Evolutionary conservation across 1,140 invertebrate genomes (phyloP).

Genomic region (Saccostrea echinata): DNA sequence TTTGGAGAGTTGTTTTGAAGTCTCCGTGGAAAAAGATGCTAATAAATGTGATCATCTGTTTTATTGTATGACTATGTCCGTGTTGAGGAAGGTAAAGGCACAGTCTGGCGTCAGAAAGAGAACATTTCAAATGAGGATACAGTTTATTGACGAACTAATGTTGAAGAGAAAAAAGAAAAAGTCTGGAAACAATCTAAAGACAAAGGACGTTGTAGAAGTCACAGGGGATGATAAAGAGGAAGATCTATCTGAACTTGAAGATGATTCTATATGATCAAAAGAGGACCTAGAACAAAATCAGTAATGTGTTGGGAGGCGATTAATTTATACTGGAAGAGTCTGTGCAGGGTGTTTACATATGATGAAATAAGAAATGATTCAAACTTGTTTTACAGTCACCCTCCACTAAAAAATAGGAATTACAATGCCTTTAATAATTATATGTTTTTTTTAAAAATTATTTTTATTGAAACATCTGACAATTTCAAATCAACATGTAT

Average conservation of each 20-base stretch:
- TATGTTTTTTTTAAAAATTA: no score
- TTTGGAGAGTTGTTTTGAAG: neutral
- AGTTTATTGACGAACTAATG: neutral
- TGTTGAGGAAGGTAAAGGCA: neutral
- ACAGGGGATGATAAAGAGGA: neutral
- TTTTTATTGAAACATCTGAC: no score
- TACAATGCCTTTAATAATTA: no score
- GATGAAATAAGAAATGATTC: no score
- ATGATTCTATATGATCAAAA: no score
- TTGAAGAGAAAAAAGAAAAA: neutral
- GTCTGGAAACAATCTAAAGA: neutral
- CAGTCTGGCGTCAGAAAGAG: neutral
- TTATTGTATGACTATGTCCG: slow-evolving; percentile 10
- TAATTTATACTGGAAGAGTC: no score
- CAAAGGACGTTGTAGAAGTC: neutral
- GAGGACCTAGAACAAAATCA: no score
- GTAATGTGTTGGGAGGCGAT: no score
- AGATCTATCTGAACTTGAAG: neutral
- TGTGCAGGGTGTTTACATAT: no score
- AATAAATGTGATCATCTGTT: neutral
- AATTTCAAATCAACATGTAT: no score
- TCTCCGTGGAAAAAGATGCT: neutral
- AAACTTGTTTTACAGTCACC: no score
- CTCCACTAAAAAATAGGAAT: no score
- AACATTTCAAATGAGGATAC: slow-evolving; percentile 23